Evolutionary conservation across 2,113 vertebrate genomes (phyloP), one percentile per base, ranked within the genome.

Genomic region (Tetrao urogallus): DNA sequence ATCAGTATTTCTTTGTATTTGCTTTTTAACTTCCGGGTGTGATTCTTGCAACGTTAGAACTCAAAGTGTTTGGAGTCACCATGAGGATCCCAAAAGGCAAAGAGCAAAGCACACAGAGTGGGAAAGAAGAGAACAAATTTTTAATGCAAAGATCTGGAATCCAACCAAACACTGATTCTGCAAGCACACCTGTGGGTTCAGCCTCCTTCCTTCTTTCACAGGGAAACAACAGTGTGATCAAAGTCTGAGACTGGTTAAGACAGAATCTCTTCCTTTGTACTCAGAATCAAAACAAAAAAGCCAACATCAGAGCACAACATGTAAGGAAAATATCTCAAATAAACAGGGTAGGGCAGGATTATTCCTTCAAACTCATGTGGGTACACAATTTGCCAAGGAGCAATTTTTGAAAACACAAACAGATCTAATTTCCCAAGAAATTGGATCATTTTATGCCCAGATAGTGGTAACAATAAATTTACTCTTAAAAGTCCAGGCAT

Each of bases 251-350:
- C 64, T 76, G 52, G 82, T 73, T 18, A 80, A 93, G 78, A 88
- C 67, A 92, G 88, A 87, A 91, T 56, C n/a, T 94, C 48, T 18
- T n/a, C 76, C 63, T 80, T 82, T 91, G 60, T 80, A 77, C 91
- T 91, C 75, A 73, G 67, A 95, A 91, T 82, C 72, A 95, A 92
- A 95, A 82, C 58, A 91, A 56, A 95, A 63, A 43, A 82, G 85
- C 32, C 48, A 89, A 82, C 82, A 82, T 70, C 48, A 85, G 52
- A 75, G 78, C 87, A 95, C 75, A 92, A 95, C 72, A 92, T 58
- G 69, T 76, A 88, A 92, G 73, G 89, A 91, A 92, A 92, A 91
- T 72, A 88, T 80, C 72, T 21, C 92, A 95, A 94, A 82, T 70
- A 92, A 95, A 82, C 43, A 95, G 91, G 82, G 73, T 45, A 92